Base-by-base conservation (phyloP, 2,113 vertebrate genomes). In the Phrynosoma blainvillii region DNA sequence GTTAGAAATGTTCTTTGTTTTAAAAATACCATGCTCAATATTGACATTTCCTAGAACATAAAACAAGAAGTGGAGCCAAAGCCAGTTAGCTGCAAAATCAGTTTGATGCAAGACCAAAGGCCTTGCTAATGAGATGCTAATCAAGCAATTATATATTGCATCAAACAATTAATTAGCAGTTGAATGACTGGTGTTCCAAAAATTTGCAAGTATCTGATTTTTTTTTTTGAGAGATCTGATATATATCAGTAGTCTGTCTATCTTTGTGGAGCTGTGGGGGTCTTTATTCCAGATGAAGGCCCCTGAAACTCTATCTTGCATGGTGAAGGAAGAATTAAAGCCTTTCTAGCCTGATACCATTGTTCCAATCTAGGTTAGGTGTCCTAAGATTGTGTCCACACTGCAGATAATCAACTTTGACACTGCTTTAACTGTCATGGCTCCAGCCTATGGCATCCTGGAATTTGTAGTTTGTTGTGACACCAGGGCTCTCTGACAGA, bases 1-100 rank as follows among this genome's bases (percentile, higher is more conserved):
- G 62, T 30, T 40, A 30, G 54, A 75, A 32, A 84, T 90, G 85
- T n/a, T 79, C 86, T 66, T 10, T 40, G 30, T 13, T 85, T 84
- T 59, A 56, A 87, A 82, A 81, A 52, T 40, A 90, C 32, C 62
- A 73, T 52, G 59, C 47, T 5, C 68, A 85, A 36, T 84, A 25
- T 70, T 30, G 18, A 4, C 21, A 23, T 70, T 66, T n/a, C 5
- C 16, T 71, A 32, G 27, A 68, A 54, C 27, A 71, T 54, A 71
- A 54, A 52, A 54, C 27, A 70, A 68, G 5, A 36, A 36, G 71
- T 65, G 36, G 59, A 62, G 25, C 30, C 12, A 82, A 82, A 66
- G 47, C 5, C 74, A 40, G 36, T 42, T 27, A 70, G 65, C 14
- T 70, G 40, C 6, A 70, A 82, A 73, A 73, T n/a, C 1, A 5